These are phyloP conservation scores for Megamerina dolium DNA, from an alignment of 2,888 invertebrate species.

Conservation along the genomic window DNA sequence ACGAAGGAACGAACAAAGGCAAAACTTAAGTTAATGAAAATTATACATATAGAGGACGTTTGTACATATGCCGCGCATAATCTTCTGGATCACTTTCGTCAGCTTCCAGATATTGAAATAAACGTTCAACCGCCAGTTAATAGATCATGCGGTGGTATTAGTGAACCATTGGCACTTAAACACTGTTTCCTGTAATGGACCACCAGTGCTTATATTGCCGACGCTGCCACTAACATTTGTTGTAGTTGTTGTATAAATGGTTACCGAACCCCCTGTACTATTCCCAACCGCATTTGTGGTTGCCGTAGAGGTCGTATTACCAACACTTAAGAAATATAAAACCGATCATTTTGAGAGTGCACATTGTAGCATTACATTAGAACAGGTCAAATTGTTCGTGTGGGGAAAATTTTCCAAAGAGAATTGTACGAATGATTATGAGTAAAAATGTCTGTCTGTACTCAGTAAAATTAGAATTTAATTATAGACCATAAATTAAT, in stretches of 20 bases:
- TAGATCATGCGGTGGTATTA: conserved; percentile 49
- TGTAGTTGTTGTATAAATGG: conserved; percentile 43
- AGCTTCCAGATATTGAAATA: conserved; percentile 71
- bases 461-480: too few species aligned
- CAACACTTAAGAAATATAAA: too few species aligned
- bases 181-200: conserved; percentile 49
- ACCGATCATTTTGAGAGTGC: too few species aligned
- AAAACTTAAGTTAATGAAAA: conserved; percentile 5
- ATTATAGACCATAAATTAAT: too few species aligned
- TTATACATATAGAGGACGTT: too few species aligned
- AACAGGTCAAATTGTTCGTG: too few species aligned
- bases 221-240: conserved; percentile 40
- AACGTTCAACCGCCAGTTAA: conserved; percentile 52
- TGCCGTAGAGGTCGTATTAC: conserved; percentile 18
- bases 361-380: too few species aligned
- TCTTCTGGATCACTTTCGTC: conserved; percentile 62
- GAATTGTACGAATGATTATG: too few species aligned
- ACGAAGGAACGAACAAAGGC: too few species aligned
- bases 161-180: conserved; percentile 46
- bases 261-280: conserved; percentile 38
- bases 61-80: conserved; percentile 46
- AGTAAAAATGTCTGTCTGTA: too few species aligned
- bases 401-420: too few species aligned
- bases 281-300: conserved; percentile 39
- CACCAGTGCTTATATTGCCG: conserved; percentile 38